Evolutionary conservation across 2,113 vertebrate species (phyloP), one percentile per base, ranked within the genome.

Genomic region (Barnardius zonarius): DNA sequence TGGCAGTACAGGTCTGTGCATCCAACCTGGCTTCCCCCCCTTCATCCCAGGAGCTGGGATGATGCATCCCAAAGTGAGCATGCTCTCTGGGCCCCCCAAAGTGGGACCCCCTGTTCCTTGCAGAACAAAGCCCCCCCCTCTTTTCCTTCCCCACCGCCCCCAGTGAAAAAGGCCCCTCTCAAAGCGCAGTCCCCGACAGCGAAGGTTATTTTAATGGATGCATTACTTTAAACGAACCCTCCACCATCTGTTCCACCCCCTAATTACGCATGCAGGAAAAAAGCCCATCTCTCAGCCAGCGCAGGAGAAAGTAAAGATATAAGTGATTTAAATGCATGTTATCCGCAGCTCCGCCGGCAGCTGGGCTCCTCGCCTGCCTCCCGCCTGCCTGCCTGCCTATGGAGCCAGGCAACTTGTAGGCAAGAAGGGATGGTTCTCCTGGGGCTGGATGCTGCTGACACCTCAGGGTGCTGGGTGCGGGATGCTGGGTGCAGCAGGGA

Each of bases 161-260:
- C 33, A 57, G 94, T 88, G 88, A 91, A 90, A 15, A 86, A 89
- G 73, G 88, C 93, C 92, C 92, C 93, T 44, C 55, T 94, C 84
- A 76, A 96, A 97, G 96, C 85, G 18, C 96, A 95, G 97, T 97
- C 97, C 95, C 98, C 96, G 96, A 97, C 98, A 98, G 96, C 77
- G 97, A 98, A 98, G 98, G 98, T 98, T 98, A 98, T 98, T 98
- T 98, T 98, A 98, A 98, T 97, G 97, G 98, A 98, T 98, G 98
- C 98, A 98, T 98, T 97, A 97, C 97, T 98, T 98, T 98, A 98
- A 98, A 98, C 97, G 97, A 98, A 97, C 97, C 97, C 97, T 98
- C 97, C 89, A 70, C 98, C 98, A 98, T 98, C 98, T 98, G 98
- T 98, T 98, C 98, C 98, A 98, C 98, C 98, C 98, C 98, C 97